Evolutionary conservation across 2,797 vertebrate genomes (phyloP), one percentile per base, ranked within the genome.

Genomic region (Peromyscus attwateri): DNA sequence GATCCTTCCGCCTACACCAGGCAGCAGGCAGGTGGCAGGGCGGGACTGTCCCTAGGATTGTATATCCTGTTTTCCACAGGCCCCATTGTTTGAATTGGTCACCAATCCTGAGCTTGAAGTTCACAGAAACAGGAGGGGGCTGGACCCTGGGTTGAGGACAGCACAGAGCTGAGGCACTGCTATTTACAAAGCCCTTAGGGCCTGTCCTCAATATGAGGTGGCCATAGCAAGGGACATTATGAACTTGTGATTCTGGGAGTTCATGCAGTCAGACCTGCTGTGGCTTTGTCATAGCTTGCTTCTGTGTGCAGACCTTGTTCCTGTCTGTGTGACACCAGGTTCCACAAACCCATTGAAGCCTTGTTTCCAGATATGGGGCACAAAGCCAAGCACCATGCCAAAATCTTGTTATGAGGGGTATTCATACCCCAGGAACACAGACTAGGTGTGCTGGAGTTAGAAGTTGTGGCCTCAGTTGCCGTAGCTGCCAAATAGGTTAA

Each of bases 41-140:
- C 27, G 11, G 4, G 0, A 31, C 4, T 17, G 37, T 29, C 60
- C 62, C 64, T 4, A 37, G 27, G 23, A 4, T 90, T 37, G 43
- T 52, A 92, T 3, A 88, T 68, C 46, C 52, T 88, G 91, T 94
- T 97, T 68, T 57, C 27, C 17, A 11, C 64, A 6, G 0, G 37
- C n/a, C 21, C 29, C 76, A 75, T 85, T 93, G 75, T 94, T 85
- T 94, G 82, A 64, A 3, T 82, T 95, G 94, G 88, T 96, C 71
- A 31, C 64, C 37, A 49, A 82, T n/a, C n/a, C n/a, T n/a, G n/a
- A 77, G 60, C 40, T 0, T 34, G 73, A 92, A 91, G 29, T 10
- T 13, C 64, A 31, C 13, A 34, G 87, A 87, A 91, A 31, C 13
- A 34, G 3, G 14, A 34, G 29, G 91, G 49, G 12, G 76, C 40